Evolutionary conservation across 2,113 vertebrate species (phyloP).

Genomic region (Mormyrus iriodes): DNA sequence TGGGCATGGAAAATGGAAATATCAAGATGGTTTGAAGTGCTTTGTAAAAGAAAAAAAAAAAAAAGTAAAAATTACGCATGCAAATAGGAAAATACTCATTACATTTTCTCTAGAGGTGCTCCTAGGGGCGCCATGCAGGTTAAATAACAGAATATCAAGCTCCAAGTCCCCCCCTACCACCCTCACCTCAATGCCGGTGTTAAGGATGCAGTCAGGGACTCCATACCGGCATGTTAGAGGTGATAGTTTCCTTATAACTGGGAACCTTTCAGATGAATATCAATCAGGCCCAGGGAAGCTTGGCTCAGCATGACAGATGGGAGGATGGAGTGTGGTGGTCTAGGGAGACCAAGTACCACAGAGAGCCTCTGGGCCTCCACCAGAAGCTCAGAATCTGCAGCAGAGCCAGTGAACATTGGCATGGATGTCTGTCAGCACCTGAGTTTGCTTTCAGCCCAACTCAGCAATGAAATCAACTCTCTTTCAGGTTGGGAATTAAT

Average conservation of each 20-base stretch:
- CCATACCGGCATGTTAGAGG: background rate
- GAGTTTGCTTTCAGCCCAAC: background rate
- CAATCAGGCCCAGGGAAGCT: background rate
- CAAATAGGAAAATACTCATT: background rate
- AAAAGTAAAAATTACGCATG: background rate
- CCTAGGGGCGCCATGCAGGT: background rate
- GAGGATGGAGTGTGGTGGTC: background rate
- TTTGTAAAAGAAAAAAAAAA: background rate
- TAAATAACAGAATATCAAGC: background rate
- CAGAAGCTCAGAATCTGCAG: background rate
- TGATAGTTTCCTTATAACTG: background rate
- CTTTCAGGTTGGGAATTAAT: background rate
- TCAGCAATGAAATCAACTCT: background rate
- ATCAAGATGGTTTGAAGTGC: background rate
- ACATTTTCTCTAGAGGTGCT: background rate
- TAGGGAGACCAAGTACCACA: background rate
- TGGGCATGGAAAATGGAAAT: background rate
- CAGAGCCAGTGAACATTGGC: background rate
- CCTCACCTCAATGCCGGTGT: background rate
- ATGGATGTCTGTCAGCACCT: background rate
- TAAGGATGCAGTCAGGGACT: background rate
- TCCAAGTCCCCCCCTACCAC: background rate
- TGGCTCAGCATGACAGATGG: background rate
- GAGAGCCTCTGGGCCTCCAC: background rate
- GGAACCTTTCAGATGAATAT: conserved; percentile 8